Conservation (phyloP, 2,888 invertebrate species). For the Mesorhabditis spiculigera region DNA sequence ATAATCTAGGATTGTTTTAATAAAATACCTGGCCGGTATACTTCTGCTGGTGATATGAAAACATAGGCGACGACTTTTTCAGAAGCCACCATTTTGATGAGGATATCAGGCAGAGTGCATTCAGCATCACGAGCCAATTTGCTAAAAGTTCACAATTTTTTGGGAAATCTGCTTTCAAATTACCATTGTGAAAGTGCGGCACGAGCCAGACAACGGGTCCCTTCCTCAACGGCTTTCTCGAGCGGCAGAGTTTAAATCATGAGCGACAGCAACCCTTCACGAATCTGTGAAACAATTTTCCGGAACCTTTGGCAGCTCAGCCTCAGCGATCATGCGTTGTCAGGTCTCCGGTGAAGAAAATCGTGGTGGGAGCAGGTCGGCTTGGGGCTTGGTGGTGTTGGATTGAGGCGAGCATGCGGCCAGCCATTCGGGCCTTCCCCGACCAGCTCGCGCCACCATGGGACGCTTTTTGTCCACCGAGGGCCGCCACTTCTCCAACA, state of each 20-base stretch:
- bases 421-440: slow-evolving; percentile 20
- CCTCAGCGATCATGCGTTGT: not conserved
- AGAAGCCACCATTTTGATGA: slow-evolving; percentile 44
- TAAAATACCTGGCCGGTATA: not conserved
- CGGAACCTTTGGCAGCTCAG: not conserved
- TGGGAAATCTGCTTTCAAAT: not conserved
- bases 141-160: not conserved
- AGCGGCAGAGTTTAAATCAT: not conserved
- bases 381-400: not conserved
- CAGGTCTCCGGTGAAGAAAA: not conserved
- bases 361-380: not conserved
- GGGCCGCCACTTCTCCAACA: slow-evolving; percentile 21
- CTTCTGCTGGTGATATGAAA: slow-evolving; percentile 37
- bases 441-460: not conserved
- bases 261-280: not conserved
- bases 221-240: not conserved
- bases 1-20: not conserved
- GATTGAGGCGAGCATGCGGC: slow-evolving; percentile 20
- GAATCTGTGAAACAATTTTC: not conserved
- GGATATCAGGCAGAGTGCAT: slow-evolving; percentile 38
- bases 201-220: not conserved
- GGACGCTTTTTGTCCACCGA: slow-evolving; percentile 9
- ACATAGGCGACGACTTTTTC: slow-evolving; percentile 43
- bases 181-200: not conserved
- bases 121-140: not conserved